Evolutionary conservation across 30 jellyfish, hydroid and myxozoan genomes (phyloP).

Genomic region (Euphysa ruthae): DNA sequence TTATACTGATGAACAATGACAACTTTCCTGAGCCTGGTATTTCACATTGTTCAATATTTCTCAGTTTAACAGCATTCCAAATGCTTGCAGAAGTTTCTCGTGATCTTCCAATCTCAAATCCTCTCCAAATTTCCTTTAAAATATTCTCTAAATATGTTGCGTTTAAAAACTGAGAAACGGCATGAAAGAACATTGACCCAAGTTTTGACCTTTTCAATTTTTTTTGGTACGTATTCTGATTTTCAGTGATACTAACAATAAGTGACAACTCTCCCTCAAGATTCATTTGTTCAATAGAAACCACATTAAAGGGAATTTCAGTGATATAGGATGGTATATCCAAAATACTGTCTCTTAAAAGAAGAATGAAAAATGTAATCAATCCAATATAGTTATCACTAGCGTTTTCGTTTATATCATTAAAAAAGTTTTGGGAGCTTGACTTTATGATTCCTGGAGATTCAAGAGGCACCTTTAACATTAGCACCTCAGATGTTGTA

Average conservation of each 20-base stretch:
- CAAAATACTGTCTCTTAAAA: slow-evolving; percentile 15
- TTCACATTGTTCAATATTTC: slow-evolving; percentile 15
- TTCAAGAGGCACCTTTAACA: slow-evolving; percentile 4
- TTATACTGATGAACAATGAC: not conserved
- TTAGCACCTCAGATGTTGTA: not conserved
- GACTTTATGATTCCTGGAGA: slow-evolving; percentile 4
- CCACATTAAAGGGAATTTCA: slow-evolving; percentile 20
- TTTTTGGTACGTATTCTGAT: slow-evolving; percentile 13
- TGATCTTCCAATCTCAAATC: not conserved
- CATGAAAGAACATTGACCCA: slow-evolving; percentile 13
- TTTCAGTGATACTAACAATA: slow-evolving; percentile 18
- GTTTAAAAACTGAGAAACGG: slow-evolving; percentile 14
- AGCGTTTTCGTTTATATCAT: not conserved
- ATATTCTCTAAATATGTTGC: not conserved
- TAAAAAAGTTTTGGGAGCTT: not conserved
- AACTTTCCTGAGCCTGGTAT: slow-evolving; percentile 21
- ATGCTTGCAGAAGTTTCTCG: not conserved
- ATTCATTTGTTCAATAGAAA: not conserved
- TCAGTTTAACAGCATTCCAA: not conserved
- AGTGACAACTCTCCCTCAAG: slow-evolving; percentile 4
- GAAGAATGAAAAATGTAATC: not conserved
- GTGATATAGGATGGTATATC: not conserved
- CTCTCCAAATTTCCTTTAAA: slow-evolving; percentile 1
- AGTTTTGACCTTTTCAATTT: slow-evolving; percentile 14
- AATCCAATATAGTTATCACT: slow-evolving; percentile 7